Evolutionary conservation across 1,140 invertebrate genomes (phyloP), one percentile per base, ranked within the genome.

Genomic region (Chrysoperla carnea): DNA sequence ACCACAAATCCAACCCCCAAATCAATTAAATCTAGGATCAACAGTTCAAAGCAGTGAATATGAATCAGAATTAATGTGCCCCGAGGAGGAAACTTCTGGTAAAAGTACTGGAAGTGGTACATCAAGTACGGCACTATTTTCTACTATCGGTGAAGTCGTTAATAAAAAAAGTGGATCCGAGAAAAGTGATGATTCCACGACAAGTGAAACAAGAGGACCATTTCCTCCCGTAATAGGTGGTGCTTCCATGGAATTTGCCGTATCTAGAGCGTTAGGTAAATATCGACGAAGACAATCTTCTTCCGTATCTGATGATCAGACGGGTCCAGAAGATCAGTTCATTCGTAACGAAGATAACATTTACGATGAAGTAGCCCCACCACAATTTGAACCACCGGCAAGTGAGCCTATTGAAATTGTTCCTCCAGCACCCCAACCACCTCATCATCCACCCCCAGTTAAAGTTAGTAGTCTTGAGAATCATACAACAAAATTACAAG

Each of bases 211-310:
- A 35, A 56, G 58, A 46, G 53, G 55, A 37, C 52, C 72, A 23
- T 67, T 68, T 4, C 65, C 66, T 7, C 70, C 73, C 9, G 61
- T 64, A 29, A 40, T 66, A 13, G 73, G 66, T 36, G 73, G 75
- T 29, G 69, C 75, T 5, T 78, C 75, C 40, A 74, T 83, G 72
- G 82, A 88, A 60, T 88, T 87, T 59, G 83, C 83, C 0, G 84
- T 85, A 4, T 86, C 82, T 0, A 62, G 83, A 52, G 83, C 83
- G 2, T 60, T 88, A 31, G 82, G 81, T 17, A 84, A 84, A 63
- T 88, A 86, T 57, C 63, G 83, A 40, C 71, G 84, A 52, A 66
- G 80, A 48, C 82, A 84, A 52, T 76, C 76, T 37, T 76, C 75
- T 11, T 75, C 73, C 12, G 61, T 75, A 13, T 73, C 74, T 11